phyloP scores from a whole-genome alignment of 2,113 vertebrate species.

The Oceanodroma tethys region DNA sequence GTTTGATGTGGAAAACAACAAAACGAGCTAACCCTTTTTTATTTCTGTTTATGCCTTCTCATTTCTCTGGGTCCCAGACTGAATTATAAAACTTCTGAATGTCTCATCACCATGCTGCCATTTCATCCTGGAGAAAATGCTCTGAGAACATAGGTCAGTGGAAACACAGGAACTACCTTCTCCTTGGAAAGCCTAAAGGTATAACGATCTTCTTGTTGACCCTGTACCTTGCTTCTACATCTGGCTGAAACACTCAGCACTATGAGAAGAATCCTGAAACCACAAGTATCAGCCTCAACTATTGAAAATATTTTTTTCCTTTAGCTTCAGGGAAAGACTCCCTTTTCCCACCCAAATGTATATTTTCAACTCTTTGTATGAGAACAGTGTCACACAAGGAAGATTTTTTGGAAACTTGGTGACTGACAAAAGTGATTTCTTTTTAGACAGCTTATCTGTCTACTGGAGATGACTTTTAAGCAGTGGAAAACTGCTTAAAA shows the following conservation, averaged over 20 bases:
- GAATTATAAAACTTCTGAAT: slow-evolving; percentile 39
- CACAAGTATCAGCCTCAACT: neutral
- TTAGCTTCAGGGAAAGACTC: neutral
- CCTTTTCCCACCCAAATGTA: neutral
- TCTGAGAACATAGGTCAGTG: slow-evolving; percentile 39
- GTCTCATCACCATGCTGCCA: slow-evolving; percentile 28
- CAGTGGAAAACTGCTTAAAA: neutral
- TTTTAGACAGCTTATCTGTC: neutral
- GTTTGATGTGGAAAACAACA: neutral
- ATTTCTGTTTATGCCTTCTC: slow-evolving; percentile 32
- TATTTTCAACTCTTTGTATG: neutral
- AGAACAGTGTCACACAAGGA: neutral
- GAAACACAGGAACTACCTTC: slow-evolving; percentile 10
- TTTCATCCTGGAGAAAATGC: slow-evolving; percentile 51
- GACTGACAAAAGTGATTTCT: neutral
- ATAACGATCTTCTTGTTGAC: slow-evolving; percentile 47
- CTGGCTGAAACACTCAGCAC: slow-evolving; percentile 22
- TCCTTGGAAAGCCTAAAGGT: slow-evolving; percentile 27
- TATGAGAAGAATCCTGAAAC: slow-evolving; percentile 1
- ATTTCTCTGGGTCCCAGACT: slow-evolving; percentile 8
- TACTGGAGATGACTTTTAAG: neutral
- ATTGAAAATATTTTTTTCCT: slow-evolving; percentile 26
- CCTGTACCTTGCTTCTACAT: slow-evolving; percentile 51
- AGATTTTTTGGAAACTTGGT: neutral
- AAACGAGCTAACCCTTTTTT: neutral